Evolutionary conservation across 1,140 invertebrate genomes (phyloP), one percentile per base, ranked within the genome.

Genomic region (Zeugodacus cucurbitae): DNA sequence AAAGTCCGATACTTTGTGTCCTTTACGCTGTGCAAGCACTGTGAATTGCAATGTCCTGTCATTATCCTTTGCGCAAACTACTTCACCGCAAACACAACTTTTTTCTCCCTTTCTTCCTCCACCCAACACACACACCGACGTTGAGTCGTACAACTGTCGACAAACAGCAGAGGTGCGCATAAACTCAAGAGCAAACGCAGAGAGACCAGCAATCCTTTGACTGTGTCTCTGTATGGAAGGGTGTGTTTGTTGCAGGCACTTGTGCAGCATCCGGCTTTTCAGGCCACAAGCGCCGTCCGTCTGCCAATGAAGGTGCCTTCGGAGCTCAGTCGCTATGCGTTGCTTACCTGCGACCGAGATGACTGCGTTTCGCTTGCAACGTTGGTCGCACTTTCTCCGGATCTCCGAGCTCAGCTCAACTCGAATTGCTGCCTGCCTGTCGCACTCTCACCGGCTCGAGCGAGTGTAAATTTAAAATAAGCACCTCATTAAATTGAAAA

Each of bases 401-500:
- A 62, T 2, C n/a, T 3, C 59, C 4, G n/a, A n/a, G 59, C 64
- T 2, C 64, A 8, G 17, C 29, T 41, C 37, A 41, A 3, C 7
- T 3, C 41, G 3, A 10, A 26, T 32, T 58, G 57, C 57, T 58
- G 17, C 17, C 17, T 58, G 17, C 17, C 48, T 7, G 6, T 54
- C 10, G 57, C 57, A 58, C 57, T 8, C 57, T 58, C 57, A 17
- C 32, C 32, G 11, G 87, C 41, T 88, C 88, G 86, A 90, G 91
- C 89, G 89, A 89, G 91, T 92, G 90, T 90, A 90, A 92, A 91
- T 90, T 91, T 90, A 89, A 89, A 91, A 92, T 91, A 91, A 92
- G 91, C 91, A 92, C 88, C 91, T 92, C 91, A 92, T 92, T 92
- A 92, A 92, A 92, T 91, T 92, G 91, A 92, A 91, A 92, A 92